These are phyloP conservation scores for Pipistrellus nathusii DNA, from an alignment of 2,797 vertebrate species.

Conservation along the genomic window DNA sequence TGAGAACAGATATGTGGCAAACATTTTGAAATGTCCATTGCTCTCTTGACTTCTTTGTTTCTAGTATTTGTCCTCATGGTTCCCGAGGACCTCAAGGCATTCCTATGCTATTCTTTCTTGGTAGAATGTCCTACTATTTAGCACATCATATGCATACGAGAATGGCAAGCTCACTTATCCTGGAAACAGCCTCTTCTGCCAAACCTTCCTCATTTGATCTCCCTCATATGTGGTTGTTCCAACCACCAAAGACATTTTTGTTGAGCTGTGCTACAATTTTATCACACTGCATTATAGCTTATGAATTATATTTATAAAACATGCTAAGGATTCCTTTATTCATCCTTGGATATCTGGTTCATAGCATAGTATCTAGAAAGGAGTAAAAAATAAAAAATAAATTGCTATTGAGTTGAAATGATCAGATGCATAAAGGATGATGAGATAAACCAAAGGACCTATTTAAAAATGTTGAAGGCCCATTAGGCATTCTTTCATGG, in stretches of 20 bases:
- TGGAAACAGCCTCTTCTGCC: neutral
- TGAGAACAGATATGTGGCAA: neutral
- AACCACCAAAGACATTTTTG: neutral
- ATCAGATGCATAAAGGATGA: neutral
- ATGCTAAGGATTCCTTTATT: neutral
- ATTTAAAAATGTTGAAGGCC: neutral
- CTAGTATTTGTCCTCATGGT: neutral
- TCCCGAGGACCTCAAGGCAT: neutral
- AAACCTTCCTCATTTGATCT: neutral
- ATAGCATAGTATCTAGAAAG: neutral
- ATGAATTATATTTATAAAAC: neutral
- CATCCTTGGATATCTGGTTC: neutral
- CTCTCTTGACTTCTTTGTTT: neutral
- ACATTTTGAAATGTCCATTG: neutral
- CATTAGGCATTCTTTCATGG: neutral
- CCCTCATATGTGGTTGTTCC: neutral
- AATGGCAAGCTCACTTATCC: neutral
- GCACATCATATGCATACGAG: neutral
- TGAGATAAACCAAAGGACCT: neutral
- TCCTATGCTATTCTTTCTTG: neutral
- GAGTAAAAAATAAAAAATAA: neutral
- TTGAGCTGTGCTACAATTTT: neutral
- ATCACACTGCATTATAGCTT: neutral
- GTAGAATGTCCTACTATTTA: neutral
- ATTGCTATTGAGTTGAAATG: neutral